Evolutionary conservation across 2,797 vertebrate species (phyloP), one percentile per base, ranked within the genome.

Genomic region (Enteromius paludinosus): DNA sequence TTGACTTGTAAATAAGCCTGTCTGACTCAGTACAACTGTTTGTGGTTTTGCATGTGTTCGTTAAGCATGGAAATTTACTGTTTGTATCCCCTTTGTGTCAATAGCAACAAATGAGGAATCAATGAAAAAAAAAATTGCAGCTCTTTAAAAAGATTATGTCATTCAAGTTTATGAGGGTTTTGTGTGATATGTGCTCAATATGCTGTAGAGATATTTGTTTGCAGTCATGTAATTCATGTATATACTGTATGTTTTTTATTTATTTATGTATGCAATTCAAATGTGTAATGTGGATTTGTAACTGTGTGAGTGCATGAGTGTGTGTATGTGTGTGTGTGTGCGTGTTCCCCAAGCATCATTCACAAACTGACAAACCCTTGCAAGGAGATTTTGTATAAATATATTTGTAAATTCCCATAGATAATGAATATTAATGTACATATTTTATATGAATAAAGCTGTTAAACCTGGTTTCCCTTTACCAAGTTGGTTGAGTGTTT

Each of bases 231-330:
- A 91, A 90, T 93, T 91, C 84, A 79, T 93, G 92, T 93, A 92
- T 79, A 93, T 92, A 93, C 52, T 86, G 43, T 86, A 92, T 92
- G 87, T 93, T 91, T 91, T 78, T 88, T 97, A 97, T 97, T 97
- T 98, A 97, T 97, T 96, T 95, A 93, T 95, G 88, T 94, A 91
- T 92, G 93, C 92, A 93, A 92, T 94, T 89, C 89, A 91, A 83
- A 33, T 82, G 70, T 87, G 87, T 90, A 85, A 84, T 91, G 89
- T 94, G 52, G 91, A 85, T 90, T 91, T 85, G 87, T 94, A 90
- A 92, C 61, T 83, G 45, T 61, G 69, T 80, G 83, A 30, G 75
- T 65, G 59, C 18, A 45, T 64, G 75, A 8, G 49, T 45, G 80
- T 69, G 33, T 54, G 43, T 7, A 17, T 65, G 43, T 54, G 43